These are phyloP conservation scores for Atta texana DNA, from an alignment of 1,140 invertebrate species.

Conservation along the genomic window DNA sequence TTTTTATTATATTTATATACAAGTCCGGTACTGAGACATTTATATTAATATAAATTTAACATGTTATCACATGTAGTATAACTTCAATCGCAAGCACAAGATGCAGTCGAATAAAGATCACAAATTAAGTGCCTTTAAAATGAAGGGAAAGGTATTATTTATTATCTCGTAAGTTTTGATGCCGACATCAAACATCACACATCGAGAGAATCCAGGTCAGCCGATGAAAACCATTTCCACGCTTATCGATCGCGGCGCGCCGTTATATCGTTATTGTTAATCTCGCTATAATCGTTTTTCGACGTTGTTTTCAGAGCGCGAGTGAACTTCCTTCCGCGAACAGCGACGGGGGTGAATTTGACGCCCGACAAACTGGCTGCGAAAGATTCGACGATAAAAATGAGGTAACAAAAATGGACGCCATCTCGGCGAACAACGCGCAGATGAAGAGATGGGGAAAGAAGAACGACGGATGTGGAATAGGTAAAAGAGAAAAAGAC, in stretches of 20 bases:
- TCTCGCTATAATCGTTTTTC: constrained; percentile 63
- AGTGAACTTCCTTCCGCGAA: constrained; percentile 49
- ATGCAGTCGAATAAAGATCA: not conserved
- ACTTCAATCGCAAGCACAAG: not conserved
- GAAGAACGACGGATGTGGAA: constrained; percentile 51
- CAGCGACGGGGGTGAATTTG: constrained; percentile 34
- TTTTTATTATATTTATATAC: too few species aligned
- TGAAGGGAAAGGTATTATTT: constrained; percentile 35
- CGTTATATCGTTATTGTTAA: constrained; percentile 64
- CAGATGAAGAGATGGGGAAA: constrained; percentile 37
- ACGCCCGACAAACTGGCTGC: constrained; percentile 41
- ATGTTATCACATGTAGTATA: not conserved
- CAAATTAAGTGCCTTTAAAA: not conserved
- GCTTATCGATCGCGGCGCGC: constrained; percentile 50
- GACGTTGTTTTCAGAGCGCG: constrained; percentile 46
- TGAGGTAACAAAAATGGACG: constrained; percentile 56
- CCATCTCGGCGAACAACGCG: constrained; percentile 29
- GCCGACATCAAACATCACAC: constrained; percentile 52
- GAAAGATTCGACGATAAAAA: constrained; percentile 51
- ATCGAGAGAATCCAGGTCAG: constrained; percentile 54
- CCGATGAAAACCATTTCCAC: constrained; percentile 61
- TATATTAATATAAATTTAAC: not conserved
- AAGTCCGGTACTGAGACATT: too few species aligned
- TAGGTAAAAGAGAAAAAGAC: constrained; percentile 47
- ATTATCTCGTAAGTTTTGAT: constrained; percentile 25